phyloP scores from a whole-genome alignment of 1,140 invertebrate genomes.

The Calosoma granatense region DNA sequence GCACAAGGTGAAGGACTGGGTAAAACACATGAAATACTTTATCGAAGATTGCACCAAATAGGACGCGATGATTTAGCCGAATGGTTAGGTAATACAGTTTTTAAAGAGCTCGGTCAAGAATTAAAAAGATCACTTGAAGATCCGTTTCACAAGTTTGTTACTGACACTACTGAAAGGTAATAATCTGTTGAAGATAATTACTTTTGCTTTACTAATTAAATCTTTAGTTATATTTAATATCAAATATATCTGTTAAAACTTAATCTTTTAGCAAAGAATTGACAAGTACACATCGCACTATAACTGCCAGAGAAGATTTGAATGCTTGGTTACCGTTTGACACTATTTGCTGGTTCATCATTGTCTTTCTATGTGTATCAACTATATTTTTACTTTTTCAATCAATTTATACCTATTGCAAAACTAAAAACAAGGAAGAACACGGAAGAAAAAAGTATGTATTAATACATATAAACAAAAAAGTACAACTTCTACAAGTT shows the following conservation, averaged over 20 bases:
- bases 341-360: constrained; percentile 21
- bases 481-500: too few relatives aligned
- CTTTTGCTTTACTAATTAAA: background rate
- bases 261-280: background rate
- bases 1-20: constrained; percentile 38
- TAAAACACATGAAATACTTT: constrained; percentile 41
- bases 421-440: constrained; percentile 16
- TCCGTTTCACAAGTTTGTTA: constrained; percentile 15
- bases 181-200: background rate
- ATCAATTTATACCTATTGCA: constrained; percentile 11
- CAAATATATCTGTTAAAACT: background rate
- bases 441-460: too few relatives aligned
- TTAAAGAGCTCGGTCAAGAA: constrained; percentile 43
- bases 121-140: constrained; percentile 36
- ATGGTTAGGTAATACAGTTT: constrained; percentile 47
- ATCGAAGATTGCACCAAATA: constrained; percentile 43
- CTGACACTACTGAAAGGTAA: constrained; percentile 11
- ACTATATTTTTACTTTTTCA: constrained; percentile 18
- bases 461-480: too few relatives aligned
- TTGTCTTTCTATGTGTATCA: constrained; percentile 17
- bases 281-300: background rate
- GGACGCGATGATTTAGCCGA: constrained; percentile 43
- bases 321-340: constrained; percentile 23
- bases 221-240: background rate
- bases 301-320: constrained; percentile 12